These are phyloP conservation scores for Pseudanteris insignis DNA, from an alignment of 2,888 invertebrate genomes.

Conservation along the genomic window DNA sequence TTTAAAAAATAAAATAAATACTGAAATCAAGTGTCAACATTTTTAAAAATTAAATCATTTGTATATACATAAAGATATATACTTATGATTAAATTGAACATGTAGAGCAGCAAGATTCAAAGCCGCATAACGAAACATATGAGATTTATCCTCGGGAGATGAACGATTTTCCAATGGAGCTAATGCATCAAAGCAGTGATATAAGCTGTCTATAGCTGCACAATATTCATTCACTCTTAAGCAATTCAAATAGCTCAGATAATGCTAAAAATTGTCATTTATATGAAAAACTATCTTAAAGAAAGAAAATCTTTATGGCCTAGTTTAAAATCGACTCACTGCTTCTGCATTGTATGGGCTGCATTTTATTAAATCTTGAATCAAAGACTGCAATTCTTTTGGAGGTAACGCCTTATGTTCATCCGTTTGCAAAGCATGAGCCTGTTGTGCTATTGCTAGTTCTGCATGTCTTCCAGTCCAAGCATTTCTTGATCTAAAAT, in stretches of 20 bases:
- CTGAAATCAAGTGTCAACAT: neutral
- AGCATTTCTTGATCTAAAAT: constrained; percentile 66
- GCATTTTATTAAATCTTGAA: constrained; percentile 77
- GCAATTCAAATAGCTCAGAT: constrained; percentile 89
- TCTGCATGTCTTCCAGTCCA: constrained; percentile 92
- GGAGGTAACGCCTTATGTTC: constrained; percentile 83
- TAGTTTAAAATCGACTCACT: constrained; percentile 70
- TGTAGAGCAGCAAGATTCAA: constrained; percentile 90
- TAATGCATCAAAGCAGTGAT: constrained; percentile 81
- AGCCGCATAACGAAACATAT: constrained; percentile 86
- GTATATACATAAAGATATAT: constrained; percentile 48
- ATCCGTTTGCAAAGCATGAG: constrained; percentile 81
- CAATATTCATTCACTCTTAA: constrained; percentile 87
- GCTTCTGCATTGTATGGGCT: constrained; percentile 85
- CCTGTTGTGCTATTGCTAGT: constrained; percentile 87
- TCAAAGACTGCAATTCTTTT: constrained; percentile 77
- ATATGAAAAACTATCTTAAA: no score
- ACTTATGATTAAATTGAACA: constrained; percentile 86
- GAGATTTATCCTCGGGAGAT: constrained; percentile 68
- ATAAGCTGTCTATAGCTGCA: constrained; percentile 81
- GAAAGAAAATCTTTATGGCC: no score
- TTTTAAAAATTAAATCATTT: neutral
- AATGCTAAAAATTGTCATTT: constrained; percentile 78
- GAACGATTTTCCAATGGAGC: constrained; percentile 67
- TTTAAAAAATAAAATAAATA: constrained; percentile 10